Evolutionary conservation across 1,140 invertebrate species (phyloP).

Genomic region (Calliphora vicina): DNA sequence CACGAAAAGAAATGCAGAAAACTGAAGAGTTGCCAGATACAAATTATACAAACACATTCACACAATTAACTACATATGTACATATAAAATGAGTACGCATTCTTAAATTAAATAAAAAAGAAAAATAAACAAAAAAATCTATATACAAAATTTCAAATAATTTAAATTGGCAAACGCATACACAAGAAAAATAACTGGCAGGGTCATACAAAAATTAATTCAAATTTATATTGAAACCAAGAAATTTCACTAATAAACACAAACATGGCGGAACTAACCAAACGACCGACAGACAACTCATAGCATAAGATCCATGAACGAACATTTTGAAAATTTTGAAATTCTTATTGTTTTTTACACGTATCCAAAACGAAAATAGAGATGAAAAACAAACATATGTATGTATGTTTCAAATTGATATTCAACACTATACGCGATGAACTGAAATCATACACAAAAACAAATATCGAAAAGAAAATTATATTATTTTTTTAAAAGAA

Average conservation of each 20-base stretch:
- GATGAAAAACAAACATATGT: not conserved
- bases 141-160: not conserved
- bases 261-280: not conserved
- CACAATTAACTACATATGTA: not conserved
- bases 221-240: not conserved
- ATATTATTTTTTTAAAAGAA: not conserved
- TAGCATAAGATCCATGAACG: not conserved
- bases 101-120: not conserved
- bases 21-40: not conserved
- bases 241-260: not conserved
- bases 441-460: not conserved
- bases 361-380: not conserved
- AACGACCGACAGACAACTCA: not conserved
- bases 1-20: not conserved
- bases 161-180: not conserved
- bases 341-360: not conserved
- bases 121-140: not conserved
- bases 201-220: constrained; percentile 1
- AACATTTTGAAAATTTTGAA: not conserved
- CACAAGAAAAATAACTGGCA: not conserved
- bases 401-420: not conserved
- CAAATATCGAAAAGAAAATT: not conserved
- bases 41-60: not conserved
- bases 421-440: not conserved
- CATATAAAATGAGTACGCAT: not conserved